Percentiles rank a stretch among this genome's conserved stretches.
These are phyloP conservation scores for Pemphredon lugubris DNA, from an alignment of 2,888 invertebrate genomes.

Conservation along the genomic window DNA sequence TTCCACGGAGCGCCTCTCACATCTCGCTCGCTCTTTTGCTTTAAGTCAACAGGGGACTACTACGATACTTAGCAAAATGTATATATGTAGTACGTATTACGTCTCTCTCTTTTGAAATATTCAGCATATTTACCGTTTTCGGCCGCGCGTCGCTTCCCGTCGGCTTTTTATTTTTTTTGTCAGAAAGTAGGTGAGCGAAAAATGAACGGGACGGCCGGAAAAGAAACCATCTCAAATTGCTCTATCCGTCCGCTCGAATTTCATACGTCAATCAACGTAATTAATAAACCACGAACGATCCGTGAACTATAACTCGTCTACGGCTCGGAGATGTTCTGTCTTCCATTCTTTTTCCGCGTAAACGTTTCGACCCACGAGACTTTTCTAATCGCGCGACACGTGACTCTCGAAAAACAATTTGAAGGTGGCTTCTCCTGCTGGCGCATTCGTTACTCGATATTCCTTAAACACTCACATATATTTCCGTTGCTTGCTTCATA, in stretches of 20 bases:
- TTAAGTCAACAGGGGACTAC: constrained; percentile 57
- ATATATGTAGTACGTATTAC: constrained; percentile 43
- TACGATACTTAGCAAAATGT: constrained; percentile 59
- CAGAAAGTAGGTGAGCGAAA: constrained; percentile 71
- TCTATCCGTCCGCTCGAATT: not conserved
- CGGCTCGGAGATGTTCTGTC: no score
- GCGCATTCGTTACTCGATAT: constrained; percentile 64
- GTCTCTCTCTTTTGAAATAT: constrained; percentile 39
- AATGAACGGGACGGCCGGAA: constrained; percentile 75
- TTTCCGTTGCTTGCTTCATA: constrained; percentile 73
- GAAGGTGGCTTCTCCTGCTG: constrained; percentile 73
- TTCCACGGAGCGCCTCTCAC: constrained; percentile 58
- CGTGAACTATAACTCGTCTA: no score
- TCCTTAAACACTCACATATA: constrained; percentile 76
- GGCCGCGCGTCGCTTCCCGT: constrained; percentile 71
- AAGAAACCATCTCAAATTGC: constrained; percentile 77
- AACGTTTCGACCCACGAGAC: no score
- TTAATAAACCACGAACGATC: no score
- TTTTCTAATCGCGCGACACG: no score
- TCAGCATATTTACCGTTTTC: constrained; percentile 73
- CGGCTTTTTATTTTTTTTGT: constrained; percentile 39
- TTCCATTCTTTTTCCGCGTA: no score
- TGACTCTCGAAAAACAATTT: constrained; percentile 68
- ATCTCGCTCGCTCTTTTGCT: constrained; percentile 40
- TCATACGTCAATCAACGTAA: not conserved